Percentiles rank a stretch among this genome's conserved stretches.
Evolutionary conservation across 2,113 vertebrate species (phyloP).

Genomic region (Manacus vitellinus): DNA sequence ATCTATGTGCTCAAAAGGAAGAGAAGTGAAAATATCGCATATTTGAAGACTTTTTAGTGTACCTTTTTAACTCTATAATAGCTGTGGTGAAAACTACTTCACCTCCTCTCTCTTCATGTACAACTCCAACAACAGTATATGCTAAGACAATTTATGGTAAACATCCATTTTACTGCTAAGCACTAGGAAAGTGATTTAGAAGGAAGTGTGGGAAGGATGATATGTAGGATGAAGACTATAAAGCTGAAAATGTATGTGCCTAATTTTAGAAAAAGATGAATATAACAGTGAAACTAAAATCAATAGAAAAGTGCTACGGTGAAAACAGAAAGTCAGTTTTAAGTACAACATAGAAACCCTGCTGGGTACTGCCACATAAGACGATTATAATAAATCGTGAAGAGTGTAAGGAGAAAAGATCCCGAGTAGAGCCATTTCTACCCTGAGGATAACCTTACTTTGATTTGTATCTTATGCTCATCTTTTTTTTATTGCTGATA

Average conservation of each 20-base stretch:
- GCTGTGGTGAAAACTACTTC: background rate
- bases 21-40: background rate
- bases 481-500: conserved; percentile 22
- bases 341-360: conserved; percentile 6
- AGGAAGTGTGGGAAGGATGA: background rate
- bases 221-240: conserved; percentile 28
- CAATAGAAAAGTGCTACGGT: conserved; percentile 19
- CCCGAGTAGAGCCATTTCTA: conserved; percentile 28
- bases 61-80: background rate
- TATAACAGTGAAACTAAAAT: conserved; percentile 34
- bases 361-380: conserved; percentile 21
- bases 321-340: conserved; percentile 22
- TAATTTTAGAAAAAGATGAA: conserved; percentile 54
- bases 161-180: conserved; percentile 23
- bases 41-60: background rate
- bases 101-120: background rate
- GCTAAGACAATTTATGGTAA: conserved; percentile 7
- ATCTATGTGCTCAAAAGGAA: background rate
- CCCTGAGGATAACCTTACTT: conserved; percentile 15
- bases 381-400: conserved; percentile 54
- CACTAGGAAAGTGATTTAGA: conserved; percentile 48
- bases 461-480: conserved; percentile 21
- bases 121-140: background rate
- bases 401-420: conserved; percentile 38
- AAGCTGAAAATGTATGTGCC: conserved; percentile 34